Percentiles rank a stretch among this genome's conserved stretches.
phyloP scores from a whole-genome alignment of 1,140 invertebrate genomes.

The Colletes latitarsis region DNA sequence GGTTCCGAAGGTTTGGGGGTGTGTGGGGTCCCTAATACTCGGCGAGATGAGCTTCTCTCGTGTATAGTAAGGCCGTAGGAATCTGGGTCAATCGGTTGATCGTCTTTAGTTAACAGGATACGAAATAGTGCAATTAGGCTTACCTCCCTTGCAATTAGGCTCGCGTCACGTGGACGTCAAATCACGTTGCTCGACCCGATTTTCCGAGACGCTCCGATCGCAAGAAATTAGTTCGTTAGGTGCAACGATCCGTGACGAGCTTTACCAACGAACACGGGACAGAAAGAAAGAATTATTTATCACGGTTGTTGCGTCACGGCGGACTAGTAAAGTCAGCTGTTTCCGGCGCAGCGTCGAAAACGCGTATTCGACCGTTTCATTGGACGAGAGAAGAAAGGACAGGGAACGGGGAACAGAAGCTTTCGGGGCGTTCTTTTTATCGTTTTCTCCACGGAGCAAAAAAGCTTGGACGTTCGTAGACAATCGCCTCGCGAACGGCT shows the following conservation, averaged over 20 bases:
- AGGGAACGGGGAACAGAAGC: background rate
- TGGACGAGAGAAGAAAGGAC: too few species aligned
- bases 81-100: conserved; percentile 51
- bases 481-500: conserved; percentile 22
- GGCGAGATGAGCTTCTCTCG: background rate
- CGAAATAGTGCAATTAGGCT: conserved; percentile 49
- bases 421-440: background rate
- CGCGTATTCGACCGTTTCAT: background rate
- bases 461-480: background rate
- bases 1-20: background rate
- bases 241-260: too few species aligned
- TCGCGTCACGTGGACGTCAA: conserved; percentile 35
- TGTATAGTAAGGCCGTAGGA: conserved; percentile 1
- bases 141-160: conserved; percentile 40
- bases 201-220: background rate
- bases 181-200: background rate
- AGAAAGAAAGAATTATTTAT: background rate
- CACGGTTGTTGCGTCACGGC: background rate
- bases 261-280: too few species aligned
- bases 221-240: conserved; percentile 4
- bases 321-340: background rate
- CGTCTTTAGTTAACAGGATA: conserved; percentile 51
- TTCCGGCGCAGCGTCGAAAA: background rate
- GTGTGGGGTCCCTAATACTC: background rate
- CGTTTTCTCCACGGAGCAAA: background rate